These are phyloP conservation scores for Myotis brandtii DNA, from an alignment of 2,113 vertebrate species.

Conservation along the genomic window DNA sequence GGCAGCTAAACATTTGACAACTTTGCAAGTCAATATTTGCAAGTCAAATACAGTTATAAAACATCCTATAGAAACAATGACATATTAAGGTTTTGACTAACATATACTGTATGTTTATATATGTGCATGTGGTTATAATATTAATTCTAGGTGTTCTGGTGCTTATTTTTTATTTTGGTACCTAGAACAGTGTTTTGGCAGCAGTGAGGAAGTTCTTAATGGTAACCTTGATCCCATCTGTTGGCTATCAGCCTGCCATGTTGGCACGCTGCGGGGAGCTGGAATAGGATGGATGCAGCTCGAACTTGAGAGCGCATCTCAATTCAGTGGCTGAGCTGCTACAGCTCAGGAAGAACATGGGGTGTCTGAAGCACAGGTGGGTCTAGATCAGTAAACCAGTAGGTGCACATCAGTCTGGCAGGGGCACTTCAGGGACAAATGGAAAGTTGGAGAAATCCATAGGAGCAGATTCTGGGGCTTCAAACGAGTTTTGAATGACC, in stretches of 20 bases:
- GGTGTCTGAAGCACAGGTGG: accelerated
- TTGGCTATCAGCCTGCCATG: background rate
- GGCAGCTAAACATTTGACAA: background rate
- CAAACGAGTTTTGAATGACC: background rate
- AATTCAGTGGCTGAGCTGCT: background rate
- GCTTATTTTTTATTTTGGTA: background rate
- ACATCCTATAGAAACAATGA: background rate
- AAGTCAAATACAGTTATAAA: background rate
- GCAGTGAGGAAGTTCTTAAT: background rate
- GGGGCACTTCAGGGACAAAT: background rate
- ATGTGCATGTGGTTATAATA: background rate
- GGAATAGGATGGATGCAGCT: background rate
- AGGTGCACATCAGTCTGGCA: background rate
- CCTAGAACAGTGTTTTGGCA: background rate
- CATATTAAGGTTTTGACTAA: constrained; percentile 20
- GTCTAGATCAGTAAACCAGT: background rate
- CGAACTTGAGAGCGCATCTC: background rate
- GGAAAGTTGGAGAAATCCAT: background rate
- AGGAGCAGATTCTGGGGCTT: background rate
- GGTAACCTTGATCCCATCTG: background rate
- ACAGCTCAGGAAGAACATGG: background rate
- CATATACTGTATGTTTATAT: background rate
- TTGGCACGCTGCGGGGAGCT: background rate
- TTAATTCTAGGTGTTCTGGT: background rate
- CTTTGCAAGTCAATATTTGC: background rate